Evolutionary conservation across 1,140 invertebrate genomes (phyloP).

Genomic region (Oryctes rhinoceros): DNA sequence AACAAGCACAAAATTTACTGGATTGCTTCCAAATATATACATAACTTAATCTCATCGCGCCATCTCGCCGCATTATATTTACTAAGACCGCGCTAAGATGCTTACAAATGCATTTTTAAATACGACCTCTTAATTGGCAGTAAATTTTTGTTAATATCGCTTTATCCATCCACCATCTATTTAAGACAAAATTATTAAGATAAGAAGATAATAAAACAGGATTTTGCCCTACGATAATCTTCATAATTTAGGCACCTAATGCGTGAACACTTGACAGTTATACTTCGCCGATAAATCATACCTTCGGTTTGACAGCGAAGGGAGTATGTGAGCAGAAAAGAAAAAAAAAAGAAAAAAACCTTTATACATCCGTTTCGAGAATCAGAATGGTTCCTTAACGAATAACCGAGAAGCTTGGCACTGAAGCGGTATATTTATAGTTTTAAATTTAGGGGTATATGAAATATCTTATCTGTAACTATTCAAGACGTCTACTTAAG

Average conservation of each 20-base stretch:
- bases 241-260: constrained; percentile 34
- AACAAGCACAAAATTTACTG: constrained; percentile 3
- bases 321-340: not conserved
- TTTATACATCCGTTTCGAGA: constrained; percentile 27
- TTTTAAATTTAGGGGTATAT: constrained; percentile 24
- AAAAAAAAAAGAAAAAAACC: not conserved
- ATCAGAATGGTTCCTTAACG: not conserved
- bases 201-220: constrained; percentile 27
- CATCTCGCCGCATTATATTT: not conserved
- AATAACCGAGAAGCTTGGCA: not conserved
- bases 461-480: constrained; percentile 35
- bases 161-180: constrained; percentile 23
- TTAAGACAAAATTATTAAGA: constrained; percentile 29
- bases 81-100: not conserved
- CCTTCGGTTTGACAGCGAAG: not conserved
- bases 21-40: not conserved
- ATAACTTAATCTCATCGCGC: not conserved
- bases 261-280: constrained; percentile 36
- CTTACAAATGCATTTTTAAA: constrained; percentile 28
- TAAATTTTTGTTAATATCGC: constrained; percentile 32
- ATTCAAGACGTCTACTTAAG: constrained; percentile 31
- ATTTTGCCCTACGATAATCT: not conserved
- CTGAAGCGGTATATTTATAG: constrained; percentile 11
- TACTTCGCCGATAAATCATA: constrained; percentile 16
- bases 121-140: constrained; percentile 6